phyloP scores from a whole-genome alignment of 2,797 vertebrate species.

The Sebastes cheni region DNA sequence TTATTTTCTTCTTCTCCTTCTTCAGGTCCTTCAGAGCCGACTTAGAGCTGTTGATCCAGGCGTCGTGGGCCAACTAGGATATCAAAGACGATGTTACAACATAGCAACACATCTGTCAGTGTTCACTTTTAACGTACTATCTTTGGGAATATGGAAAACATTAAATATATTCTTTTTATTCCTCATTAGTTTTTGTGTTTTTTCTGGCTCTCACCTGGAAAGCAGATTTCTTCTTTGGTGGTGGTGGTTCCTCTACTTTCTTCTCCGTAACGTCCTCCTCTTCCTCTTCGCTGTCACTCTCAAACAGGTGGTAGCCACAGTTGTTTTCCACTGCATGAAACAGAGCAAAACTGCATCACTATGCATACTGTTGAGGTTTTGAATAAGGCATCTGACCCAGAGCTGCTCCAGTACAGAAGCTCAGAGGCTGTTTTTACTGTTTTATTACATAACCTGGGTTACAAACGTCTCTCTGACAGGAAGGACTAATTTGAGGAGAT shows the following conservation, averaged over 20 bases:
- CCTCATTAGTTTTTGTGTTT: neutral
- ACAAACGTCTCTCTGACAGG: neutral
- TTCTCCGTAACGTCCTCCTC: constrained; percentile 72
- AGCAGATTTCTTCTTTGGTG: constrained; percentile 79
- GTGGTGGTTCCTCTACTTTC: constrained; percentile 61
- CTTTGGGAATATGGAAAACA: neutral
- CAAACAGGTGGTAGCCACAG: constrained; percentile 79
- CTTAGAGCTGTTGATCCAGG: constrained; percentile 82
- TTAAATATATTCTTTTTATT: neutral
- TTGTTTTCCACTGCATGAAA: constrained; percentile 70
- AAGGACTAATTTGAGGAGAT: neutral
- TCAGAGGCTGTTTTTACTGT: neutral
- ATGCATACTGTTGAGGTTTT: neutral
- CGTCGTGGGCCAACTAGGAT: constrained; percentile 80
- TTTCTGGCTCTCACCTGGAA: constrained; percentile 77
- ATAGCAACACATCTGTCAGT: neutral
- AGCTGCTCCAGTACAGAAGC: neutral
- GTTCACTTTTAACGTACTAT: neutral
- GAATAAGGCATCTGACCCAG: neutral
- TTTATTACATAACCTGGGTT: neutral
- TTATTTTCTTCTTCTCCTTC: constrained; percentile 71
- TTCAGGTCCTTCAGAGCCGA: constrained; percentile 79
- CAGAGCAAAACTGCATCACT: constrained; percentile 4
- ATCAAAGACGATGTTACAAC: constrained; percentile 2
- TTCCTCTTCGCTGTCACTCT: constrained; percentile 83